Conservation (phyloP, 2,888 invertebrate genomes). For the Herminia tarsipennalis region DNA sequence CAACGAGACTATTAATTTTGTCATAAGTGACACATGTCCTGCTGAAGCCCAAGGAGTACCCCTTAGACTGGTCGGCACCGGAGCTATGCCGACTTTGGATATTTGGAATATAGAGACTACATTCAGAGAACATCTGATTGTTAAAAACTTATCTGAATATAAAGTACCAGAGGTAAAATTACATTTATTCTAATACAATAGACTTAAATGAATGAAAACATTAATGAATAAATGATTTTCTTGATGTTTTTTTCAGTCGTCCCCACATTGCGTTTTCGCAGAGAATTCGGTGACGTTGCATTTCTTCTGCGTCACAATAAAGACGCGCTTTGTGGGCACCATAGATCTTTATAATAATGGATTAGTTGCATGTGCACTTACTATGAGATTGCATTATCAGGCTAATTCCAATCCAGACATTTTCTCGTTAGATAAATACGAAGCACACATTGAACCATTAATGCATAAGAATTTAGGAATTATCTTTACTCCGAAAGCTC, state of each 20-base stretch:
- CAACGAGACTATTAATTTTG: conserved; percentile 74
- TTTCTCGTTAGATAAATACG: conserved; percentile 74
- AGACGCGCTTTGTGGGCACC: conserved; percentile 59
- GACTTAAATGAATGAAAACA: background rate
- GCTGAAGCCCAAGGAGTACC: conserved; percentile 79
- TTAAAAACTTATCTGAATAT: conserved; percentile 81
- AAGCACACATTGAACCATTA: conserved; percentile 75
- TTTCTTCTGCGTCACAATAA: conserved; percentile 73
- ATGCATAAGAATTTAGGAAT: conserved; percentile 72
- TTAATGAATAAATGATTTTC: background rate
- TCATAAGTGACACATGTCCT: conserved; percentile 79
- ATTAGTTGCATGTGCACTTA: conserved; percentile 70
- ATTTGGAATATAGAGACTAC: conserved; percentile 85
- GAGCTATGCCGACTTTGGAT: conserved; percentile 85
- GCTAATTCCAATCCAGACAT: conserved; percentile 61
- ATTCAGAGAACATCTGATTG: conserved; percentile 86
- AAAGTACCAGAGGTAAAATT: conserved; percentile 72
- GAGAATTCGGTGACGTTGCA: conserved; percentile 76
- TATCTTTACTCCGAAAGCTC: conserved; percentile 71
- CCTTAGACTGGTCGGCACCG: conserved; percentile 79
- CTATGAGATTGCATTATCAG: conserved; percentile 72
- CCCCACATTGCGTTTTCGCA: conserved; percentile 76
- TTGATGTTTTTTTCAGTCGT: conserved; percentile 59
- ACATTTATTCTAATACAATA: background rate
- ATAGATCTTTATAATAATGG: conserved; percentile 79